A percentile compares a stretch with the other conserved stretches of the same genome.
Evolutionary conservation across 2,797 vertebrate species (phyloP).

Genomic region (Halcyon chelicuti): DNA sequence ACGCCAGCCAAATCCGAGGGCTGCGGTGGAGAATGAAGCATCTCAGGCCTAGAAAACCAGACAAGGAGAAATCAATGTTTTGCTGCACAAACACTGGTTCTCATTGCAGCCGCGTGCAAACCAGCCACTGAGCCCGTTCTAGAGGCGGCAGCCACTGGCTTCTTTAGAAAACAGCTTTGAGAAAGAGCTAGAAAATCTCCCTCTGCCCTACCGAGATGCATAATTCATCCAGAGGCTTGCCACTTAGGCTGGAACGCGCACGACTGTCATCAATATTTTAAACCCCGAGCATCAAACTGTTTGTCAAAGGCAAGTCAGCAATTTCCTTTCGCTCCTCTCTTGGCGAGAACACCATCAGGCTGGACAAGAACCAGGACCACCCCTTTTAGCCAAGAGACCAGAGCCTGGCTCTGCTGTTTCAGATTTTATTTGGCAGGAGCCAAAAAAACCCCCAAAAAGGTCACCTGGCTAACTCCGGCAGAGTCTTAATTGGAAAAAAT

Average conservation of each 20-base stretch:
- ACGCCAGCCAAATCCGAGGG: fast-evolving
- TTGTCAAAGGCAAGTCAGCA: not conserved
- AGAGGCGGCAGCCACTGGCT: not conserved
- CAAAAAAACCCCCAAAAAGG: too few species aligned
- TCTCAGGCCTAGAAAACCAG: not conserved
- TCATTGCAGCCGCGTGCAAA: fast-evolving
- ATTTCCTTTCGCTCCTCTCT: not conserved
- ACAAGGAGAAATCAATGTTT: not conserved
- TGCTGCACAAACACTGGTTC: not conserved
- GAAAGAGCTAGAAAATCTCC: not conserved
- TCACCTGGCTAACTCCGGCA: not conserved
- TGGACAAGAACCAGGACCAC: not conserved
- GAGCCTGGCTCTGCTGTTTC: fast-evolving
- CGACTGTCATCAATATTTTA: not conserved
- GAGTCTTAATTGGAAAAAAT: not conserved
- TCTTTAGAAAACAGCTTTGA: not conserved
- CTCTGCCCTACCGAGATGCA: not conserved
- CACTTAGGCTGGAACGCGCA: not conserved
- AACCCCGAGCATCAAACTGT: not conserved
- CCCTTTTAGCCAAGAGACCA: not conserved
- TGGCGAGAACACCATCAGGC: not conserved
- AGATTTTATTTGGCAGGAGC: not conserved
- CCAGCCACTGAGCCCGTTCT: not conserved
- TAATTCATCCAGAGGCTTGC: not conserved
- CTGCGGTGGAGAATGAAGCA: not conserved